Base-by-base conservation (phyloP, 2,113 vertebrate species). In the sheep (Ovis aries) region DNA sequence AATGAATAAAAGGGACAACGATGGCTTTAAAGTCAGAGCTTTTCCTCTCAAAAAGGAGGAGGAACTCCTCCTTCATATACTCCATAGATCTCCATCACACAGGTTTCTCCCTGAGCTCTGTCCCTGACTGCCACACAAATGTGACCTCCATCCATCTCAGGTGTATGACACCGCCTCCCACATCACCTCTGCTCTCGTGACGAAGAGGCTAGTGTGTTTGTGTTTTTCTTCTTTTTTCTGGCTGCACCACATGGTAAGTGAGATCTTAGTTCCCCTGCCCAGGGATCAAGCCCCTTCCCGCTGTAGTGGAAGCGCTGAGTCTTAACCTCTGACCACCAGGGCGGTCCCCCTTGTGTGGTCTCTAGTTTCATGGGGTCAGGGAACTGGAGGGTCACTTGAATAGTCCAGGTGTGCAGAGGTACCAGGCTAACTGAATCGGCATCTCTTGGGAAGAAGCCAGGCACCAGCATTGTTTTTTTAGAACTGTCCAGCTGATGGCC, bases 11-110 rank as follows among this genome's bases (percentile, higher is more conserved):
- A 87, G 8, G 45, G 40, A 52, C 36, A 45, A 36, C 64, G 36
- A 19, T 50, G n/a, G 43, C 43, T 88, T 88, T 81, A 84, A 74
- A 91, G 36, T 95, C 77, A 31, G 36, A 74, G 40, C 50, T 80
- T 55, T 29, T 48, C 52, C 27, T 86, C n/a, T 81, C 23, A 74
- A 90, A 82, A 82, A 83, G 60, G 48, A n/a, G 29, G 40, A 82
- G 48, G 83, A 85, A 94, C n/a, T 3, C 17, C 19, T 4, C 25
- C 53, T 88, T 52, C 3, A 0, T 77, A 50, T 57, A 85, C 4
- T 36, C 81, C 15, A 12, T 6, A 50, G 55, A 53, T 50, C 16
- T 55, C 57, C 50, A 23, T 43, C 19, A 8, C 14, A 36, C 2
- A 12, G 3, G 62, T 17, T 17, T 31, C 31, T 9, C 15, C 15